Percentiles rank a stretch among this genome's conserved stretches.
Evolutionary conservation across 2,113 vertebrate genomes (phyloP).

Genomic region (Pachyramphus minor): DNA sequence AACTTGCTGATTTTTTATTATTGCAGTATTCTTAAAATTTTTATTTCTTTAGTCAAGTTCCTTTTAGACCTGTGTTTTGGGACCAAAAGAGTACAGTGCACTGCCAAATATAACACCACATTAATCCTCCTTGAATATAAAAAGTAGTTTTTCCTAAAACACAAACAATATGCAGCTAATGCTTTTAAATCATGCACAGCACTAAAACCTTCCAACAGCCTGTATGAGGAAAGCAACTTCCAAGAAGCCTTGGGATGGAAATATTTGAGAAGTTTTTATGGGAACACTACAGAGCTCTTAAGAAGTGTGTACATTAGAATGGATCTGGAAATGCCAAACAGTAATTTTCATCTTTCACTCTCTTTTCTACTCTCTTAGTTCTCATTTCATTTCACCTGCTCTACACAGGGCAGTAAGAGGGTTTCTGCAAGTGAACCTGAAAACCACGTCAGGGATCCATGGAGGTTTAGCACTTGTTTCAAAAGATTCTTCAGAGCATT

Average conservation of each 20-base stretch:
- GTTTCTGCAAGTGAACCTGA: not conserved
- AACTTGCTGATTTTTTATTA: not conserved
- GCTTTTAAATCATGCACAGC: not conserved
- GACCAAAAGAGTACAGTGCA: fast-evolving
- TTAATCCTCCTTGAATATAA: not conserved
- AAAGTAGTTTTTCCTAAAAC: not conserved
- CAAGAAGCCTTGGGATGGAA: not conserved
- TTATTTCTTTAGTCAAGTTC: not conserved
- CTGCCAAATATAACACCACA: not conserved
- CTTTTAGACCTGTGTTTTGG: not conserved
- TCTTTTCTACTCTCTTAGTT: not conserved
- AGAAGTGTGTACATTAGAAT: not conserved
- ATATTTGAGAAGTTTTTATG: not conserved
- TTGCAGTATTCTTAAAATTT: not conserved
- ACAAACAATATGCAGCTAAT: not conserved
- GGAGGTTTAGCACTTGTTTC: not conserved
- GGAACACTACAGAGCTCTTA: not conserved
- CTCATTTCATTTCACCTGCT: not conserved
- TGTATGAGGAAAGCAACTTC: not conserved
- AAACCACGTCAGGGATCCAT: not conserved
- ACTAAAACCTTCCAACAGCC: not conserved
- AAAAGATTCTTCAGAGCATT: constrained; percentile 4
- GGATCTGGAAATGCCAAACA: not conserved
- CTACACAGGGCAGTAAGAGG: not conserved
- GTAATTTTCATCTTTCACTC: not conserved